phyloP scores from a whole-genome alignment of 2,888 invertebrate species.

The Tipula lateralis region DNA sequence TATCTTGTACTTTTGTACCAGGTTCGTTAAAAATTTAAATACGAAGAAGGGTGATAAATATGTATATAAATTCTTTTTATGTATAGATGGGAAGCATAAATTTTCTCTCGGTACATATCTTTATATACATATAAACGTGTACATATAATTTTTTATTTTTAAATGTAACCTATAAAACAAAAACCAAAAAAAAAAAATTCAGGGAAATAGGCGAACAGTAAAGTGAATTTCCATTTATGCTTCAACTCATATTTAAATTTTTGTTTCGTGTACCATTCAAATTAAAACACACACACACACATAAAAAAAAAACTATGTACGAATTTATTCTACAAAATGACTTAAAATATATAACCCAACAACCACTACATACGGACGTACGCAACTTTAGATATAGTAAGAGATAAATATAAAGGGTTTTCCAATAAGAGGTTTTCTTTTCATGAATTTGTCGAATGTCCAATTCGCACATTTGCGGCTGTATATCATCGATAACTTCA shows the following conservation, averaged over 20 bases:
- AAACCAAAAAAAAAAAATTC: neutral
- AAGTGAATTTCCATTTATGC: neutral
- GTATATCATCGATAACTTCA: no score
- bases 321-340: neutral
- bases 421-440: no score
- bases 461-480: no score
- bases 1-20: neutral
- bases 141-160: neutral
- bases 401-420: no score
- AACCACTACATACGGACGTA: neutral
- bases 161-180: constrained; percentile 11
- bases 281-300: neutral
- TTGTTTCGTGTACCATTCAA: neutral
- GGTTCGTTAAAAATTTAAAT: neutral
- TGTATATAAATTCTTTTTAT: neutral
- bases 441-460: no score
- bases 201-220: constrained; percentile 9
- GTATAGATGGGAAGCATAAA: neutral
- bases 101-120: neutral
- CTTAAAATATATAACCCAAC: neutral
- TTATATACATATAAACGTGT: neutral
- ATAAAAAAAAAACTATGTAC: neutral
- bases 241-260: neutral
- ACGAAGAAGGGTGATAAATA: neutral
- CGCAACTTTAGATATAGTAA: neutral